Conservation (phyloP, 2,888 invertebrate genomes). For the Latrodectus hesperus region DNA sequence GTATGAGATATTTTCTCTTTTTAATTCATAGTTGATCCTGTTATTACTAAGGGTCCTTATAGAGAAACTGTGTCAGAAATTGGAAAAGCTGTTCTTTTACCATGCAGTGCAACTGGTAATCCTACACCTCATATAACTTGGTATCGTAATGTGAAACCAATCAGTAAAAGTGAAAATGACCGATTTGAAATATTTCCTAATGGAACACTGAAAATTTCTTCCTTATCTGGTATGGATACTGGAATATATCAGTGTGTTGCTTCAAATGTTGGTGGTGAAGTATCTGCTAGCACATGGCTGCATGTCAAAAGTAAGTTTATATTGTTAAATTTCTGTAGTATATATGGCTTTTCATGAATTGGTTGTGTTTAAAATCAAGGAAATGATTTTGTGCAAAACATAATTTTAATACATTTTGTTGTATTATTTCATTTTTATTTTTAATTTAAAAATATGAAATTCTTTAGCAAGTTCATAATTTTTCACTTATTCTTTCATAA, state of each 20-base stretch:
- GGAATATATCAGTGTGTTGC: constrained; percentile 98
- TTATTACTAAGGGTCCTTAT: constrained; percentile 33
- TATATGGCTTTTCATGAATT: too few relatives aligned
- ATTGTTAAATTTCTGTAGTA: too few relatives aligned
- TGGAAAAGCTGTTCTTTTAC: constrained; percentile 71
- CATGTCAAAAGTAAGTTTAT: constrained; percentile 91
- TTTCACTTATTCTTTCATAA: too few relatives aligned
- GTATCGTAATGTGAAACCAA: constrained; percentile 71
- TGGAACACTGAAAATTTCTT: constrained; percentile 86
- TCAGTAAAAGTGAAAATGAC: constrained; percentile 21
- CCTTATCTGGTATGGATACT: constrained; percentile 87
- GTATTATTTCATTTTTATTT: too few relatives aligned
- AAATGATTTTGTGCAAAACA: not conserved
- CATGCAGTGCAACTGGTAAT: constrained; percentile 71
- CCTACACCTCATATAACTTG: constrained; percentile 71
- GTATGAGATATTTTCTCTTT: not conserved
- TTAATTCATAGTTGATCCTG: constrained; percentile 49
- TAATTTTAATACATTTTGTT: constrained; percentile 33
- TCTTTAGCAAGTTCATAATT: too few relatives aligned
- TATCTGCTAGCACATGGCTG: constrained; percentile 91
- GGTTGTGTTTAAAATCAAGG: too few relatives aligned
- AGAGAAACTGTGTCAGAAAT: constrained; percentile 70
- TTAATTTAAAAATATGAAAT: too few relatives aligned
- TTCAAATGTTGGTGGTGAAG: constrained; percentile 91
- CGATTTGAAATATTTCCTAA: constrained; percentile 82